Conservation (phyloP, 2,888 invertebrate genomes). For the Epinotia bilunana region DNA sequence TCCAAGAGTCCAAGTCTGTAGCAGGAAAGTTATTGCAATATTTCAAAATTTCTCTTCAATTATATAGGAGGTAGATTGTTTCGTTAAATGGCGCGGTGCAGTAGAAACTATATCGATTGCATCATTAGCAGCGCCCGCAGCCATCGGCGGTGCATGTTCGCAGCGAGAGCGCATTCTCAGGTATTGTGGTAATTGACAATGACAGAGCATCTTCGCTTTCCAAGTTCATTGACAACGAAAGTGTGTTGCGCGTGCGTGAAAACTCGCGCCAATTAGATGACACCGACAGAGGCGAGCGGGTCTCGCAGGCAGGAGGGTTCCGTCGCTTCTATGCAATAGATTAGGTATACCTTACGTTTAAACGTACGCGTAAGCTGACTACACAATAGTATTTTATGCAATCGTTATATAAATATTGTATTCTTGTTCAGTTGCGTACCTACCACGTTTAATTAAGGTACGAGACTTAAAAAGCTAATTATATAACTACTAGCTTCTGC, state of each 20-base stretch:
- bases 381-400: too few species aligned
- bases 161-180: constrained; percentile 83
- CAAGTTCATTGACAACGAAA: constrained; percentile 84
- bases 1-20: too few species aligned
- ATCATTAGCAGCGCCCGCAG: constrained; percentile 64
- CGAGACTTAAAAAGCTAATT: too few species aligned
- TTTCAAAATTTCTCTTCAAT: not conserved
- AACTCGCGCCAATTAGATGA: constrained; percentile 73
- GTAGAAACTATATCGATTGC: constrained; percentile 53
- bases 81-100: constrained; percentile 7
- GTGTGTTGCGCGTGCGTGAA: constrained; percentile 79
- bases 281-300: not conserved
- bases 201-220: constrained; percentile 81
- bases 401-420: too few species aligned
- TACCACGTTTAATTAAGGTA: too few species aligned
- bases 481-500: too few species aligned
- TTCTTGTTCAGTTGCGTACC: too few species aligned
- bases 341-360: too few species aligned
- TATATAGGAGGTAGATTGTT: constrained; percentile 1
- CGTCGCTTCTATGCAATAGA: not conserved
- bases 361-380: too few species aligned
- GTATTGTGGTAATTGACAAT: constrained; percentile 73
- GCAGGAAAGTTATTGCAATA: not conserved
- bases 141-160: constrained; percentile 61
- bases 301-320: not conserved